phyloP scores from a whole-genome alignment of 2,113 vertebrate species.

The Anser brachyrhynchus region DNA sequence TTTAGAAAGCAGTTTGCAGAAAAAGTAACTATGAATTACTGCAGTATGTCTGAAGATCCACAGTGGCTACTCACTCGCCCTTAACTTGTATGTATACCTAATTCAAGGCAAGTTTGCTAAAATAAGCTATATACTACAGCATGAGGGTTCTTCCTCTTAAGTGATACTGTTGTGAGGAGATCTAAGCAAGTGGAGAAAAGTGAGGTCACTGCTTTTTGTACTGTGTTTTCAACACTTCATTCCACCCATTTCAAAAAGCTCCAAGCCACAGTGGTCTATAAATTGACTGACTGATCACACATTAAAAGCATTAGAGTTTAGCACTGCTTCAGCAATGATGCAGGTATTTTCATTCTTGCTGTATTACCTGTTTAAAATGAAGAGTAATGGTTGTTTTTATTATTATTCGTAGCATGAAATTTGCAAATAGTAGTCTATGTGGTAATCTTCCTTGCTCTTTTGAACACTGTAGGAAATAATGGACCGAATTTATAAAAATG shows the following conservation, averaged over 20 bases:
- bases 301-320: not conserved
- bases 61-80: not conserved
- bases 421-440: not conserved
- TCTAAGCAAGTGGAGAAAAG: not conserved
- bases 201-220: not conserved
- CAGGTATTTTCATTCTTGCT: not conserved
- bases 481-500: conserved; percentile 98
- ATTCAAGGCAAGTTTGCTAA: too few species aligned
- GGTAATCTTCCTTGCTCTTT: conserved; percentile 36
- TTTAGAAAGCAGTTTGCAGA: not conserved
- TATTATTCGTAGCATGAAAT: not conserved
- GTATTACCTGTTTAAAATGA: not conserved
- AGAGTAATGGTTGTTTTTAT: not conserved
- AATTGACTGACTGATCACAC: not conserved
- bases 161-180: not conserved
- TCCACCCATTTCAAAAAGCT: not conserved
- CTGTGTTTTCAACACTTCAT: not conserved
- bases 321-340: not conserved
- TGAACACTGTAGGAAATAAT: conserved; percentile 89
- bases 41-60: not conserved
- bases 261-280: not conserved
- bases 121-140: fast-evolving
- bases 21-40: not conserved
- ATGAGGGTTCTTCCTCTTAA: not conserved
- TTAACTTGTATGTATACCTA: not conserved